Evolutionary conservation across 30 jellyfish, hydroid and myxozoan genomes (phyloP), one percentile per base, ranked within the genome.

Genomic region (Cassiopea andromeda): DNA sequence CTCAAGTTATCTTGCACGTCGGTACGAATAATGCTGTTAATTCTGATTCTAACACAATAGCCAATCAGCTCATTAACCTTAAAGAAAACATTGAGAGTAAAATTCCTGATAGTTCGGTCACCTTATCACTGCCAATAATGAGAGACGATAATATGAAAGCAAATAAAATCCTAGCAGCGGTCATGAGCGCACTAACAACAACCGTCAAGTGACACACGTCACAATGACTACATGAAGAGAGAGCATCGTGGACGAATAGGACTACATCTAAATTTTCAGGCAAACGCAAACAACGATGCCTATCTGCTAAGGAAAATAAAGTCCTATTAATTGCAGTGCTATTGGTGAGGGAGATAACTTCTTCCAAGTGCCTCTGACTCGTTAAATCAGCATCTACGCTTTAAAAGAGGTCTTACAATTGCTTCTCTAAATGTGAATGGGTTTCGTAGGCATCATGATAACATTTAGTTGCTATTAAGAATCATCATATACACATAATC

Each of bases 331-430:
- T 77, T 38, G 47, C 79, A 58, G 79, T 79, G 79, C 88, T 79
- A 3, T 13, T 44, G 47, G 57, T 79, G 59, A 61, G 47, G 88
- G 45, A 0, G 38, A 27, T 70, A 64, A 13, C 44, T 77, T 77
- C 47, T 49, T 77, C 44, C 44, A 70, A 5, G 79, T 7, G 79
- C 54, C 17, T 19, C 50, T 70, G 79, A 38, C 79, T 18, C 57
- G 74, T 86, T 44, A 27, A 48, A 77, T 86, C 89, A 58, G 93
- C 93, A 73, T 58, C 68, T 77, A n/a, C 89, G 93, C 71, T 86
- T 3, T 73, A 86, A 60, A 61, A 86, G 75, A 57, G 93, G 93
- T 70, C 38, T 86, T 87, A 78, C 69, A 60, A 86, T 86, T 86
- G 88, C 82, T n/a, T 77, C 80, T 44, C 78, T 80, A 16, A 80